These are phyloP conservation scores for Propithecus deckenii DNA, from an alignment of 2,797 vertebrate genomes.

Conservation along the genomic window DNA sequence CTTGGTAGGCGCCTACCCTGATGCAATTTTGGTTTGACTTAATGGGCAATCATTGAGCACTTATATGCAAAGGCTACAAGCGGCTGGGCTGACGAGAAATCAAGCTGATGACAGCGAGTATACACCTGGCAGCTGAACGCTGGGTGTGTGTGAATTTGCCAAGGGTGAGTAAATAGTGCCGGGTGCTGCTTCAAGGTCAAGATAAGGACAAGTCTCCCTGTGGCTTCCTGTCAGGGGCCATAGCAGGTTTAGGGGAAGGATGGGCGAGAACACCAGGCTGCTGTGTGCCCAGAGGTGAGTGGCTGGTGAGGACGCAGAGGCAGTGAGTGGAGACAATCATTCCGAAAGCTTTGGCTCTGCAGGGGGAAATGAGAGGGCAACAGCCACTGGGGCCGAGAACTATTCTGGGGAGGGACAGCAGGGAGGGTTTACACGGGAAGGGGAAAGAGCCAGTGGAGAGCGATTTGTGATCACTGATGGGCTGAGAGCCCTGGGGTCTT, in stretches of 20 bases:
- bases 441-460: background rate
- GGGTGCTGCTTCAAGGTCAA: background rate
- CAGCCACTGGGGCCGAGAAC: background rate
- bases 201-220: background rate
- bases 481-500: background rate
- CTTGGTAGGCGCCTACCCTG: background rate
- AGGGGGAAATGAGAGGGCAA: background rate
- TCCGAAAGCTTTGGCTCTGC: background rate
- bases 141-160: slow-evolving; percentile 58
- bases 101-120: background rate
- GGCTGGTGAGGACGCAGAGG: background rate
- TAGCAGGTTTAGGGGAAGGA: background rate
- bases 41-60: background rate
- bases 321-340: background rate
- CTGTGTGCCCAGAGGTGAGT: fast-evolving
- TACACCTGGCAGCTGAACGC: background rate
- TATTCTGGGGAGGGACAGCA: background rate
- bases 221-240: background rate
- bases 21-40: background rate
- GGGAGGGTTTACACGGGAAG: background rate
- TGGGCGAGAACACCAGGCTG: background rate
- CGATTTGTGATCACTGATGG: background rate
- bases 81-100: background rate
- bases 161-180: slow-evolving; percentile 56
- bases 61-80: background rate